Evolutionary conservation across 2,797 vertebrate genomes (phyloP), one percentile per base, ranked within the genome.

Genomic region (Nannoperca australis): DNA sequence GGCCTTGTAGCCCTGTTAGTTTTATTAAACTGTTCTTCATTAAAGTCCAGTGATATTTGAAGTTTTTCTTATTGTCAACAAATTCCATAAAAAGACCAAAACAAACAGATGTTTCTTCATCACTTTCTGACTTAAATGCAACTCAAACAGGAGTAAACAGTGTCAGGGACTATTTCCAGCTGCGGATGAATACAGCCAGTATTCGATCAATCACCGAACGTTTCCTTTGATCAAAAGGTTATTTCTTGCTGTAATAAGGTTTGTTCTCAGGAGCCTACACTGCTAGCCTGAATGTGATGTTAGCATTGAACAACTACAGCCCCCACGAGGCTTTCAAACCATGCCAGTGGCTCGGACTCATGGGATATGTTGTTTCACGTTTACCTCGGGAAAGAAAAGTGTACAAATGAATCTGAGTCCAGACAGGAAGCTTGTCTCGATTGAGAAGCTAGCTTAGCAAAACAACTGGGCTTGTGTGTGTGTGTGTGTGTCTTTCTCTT

Each of bases 271-370:
- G 10, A 14, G 22, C 38, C 27, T 47, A 17, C 32, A n/a, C 32
- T 20, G 18, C 6, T 14, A 3, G 13, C 15, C 4, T 4, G 17
- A 34, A 32, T 24, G 45, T 34, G 27, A 58, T 36, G 42, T 36
- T 42, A 9, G n/a, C n/a, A 8, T 22, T 14, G 13, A 34, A 36
- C 56, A n/a, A 27, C 32, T 40, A 50, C 30, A 70, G 30, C 44
- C 60, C n/a, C n/a, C 45, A 71, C 14, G n/a, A 70, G 44, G 14
- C 55, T 38, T 49, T 58, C 18, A 64, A 11, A 45, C 27, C 24
- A n/a, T 2, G 20, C 27, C 15, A 34, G 1, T 15, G 44, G 27
- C 13, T 36, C 3, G 4, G 24, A 32, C 42, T 20, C 42, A 40
- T 24, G 36, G 13, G 36, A 40, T 44, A n/a, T 49, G 17, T 34